A percentile compares a stretch with the other conserved stretches of the same genome.
phyloP scores from a whole-genome alignment of 2,888 invertebrate species.

The Eupithecia centaureata region DNA sequence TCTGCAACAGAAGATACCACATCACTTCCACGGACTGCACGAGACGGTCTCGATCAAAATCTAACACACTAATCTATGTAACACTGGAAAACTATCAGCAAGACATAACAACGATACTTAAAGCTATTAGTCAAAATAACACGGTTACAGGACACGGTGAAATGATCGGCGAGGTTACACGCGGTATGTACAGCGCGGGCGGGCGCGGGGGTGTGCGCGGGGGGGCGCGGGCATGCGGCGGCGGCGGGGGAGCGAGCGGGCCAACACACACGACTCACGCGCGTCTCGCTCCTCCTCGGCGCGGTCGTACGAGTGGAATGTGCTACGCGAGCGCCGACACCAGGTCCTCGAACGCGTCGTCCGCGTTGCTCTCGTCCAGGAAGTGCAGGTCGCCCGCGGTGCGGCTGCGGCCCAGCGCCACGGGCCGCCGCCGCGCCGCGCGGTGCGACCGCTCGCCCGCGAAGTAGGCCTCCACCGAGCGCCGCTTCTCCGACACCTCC shows the following conservation, averaged over 20 bases:
- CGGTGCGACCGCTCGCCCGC: slow-evolving; percentile 65
- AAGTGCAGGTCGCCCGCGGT: slow-evolving; percentile 89
- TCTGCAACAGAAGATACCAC: slow-evolving; percentile 59
- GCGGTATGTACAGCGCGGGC: slow-evolving; percentile 57
- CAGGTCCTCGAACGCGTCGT: slow-evolving; percentile 94
- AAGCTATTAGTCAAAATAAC: slow-evolving; percentile 82
- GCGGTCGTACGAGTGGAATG: slow-evolving; percentile 73
- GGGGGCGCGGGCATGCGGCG: slow-evolving; percentile 42
- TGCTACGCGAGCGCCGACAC: slow-evolving; percentile 85
- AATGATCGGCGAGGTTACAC: slow-evolving; percentile 69
- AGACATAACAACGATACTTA: slow-evolving; percentile 72
- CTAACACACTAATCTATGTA: slow-evolving; percentile 53
- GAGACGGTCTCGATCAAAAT: background rate
- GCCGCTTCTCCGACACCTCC: slow-evolving; percentile 87
- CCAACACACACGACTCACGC: slow-evolving; percentile 82
- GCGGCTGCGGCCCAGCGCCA: slow-evolving; percentile 88
- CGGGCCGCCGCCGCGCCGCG: slow-evolving; percentile 65
- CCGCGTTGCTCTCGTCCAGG: slow-evolving; percentile 92
- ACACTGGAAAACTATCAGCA: slow-evolving; percentile 74
- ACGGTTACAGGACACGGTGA: slow-evolving; percentile 75
- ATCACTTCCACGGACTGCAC: slow-evolving; percentile 13
- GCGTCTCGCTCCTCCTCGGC: slow-evolving; percentile 77
- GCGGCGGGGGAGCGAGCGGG: slow-evolving; percentile 45
- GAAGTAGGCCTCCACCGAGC: slow-evolving; percentile 90
- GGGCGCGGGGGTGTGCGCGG: slow-evolving; percentile 47